Percentiles rank a stretch among this genome's conserved stretches.
Evolutionary conservation across 2,888 invertebrate genomes (phyloP).

Genomic region (Epicampocera succincta): DNA sequence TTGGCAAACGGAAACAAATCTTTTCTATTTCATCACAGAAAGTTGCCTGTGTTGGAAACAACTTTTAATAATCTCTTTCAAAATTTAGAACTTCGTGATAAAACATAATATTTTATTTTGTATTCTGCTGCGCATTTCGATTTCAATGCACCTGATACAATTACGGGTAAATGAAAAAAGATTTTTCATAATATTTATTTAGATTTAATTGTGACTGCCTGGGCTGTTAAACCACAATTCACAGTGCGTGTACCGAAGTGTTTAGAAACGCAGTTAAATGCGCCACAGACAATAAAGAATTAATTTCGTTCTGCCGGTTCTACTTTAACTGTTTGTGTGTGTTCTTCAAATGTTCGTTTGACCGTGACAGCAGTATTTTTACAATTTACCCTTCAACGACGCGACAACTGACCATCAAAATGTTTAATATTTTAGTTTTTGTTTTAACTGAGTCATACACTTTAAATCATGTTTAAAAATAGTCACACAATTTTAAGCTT

Average conservation of each 20-base stretch:
- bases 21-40: no score
- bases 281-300: not conserved
- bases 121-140: no score
- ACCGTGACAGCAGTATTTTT: conserved; percentile 50
- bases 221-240: not conserved
- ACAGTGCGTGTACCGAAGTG: conserved; percentile 8
- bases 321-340: conserved; percentile 4
- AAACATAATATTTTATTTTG: no score
- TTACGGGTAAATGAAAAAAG: no score
- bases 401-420: conserved; percentile 2
- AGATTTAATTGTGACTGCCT: no score
- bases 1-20: no score
- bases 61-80: no score
- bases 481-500: not conserved
- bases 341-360: conserved; percentile 42
- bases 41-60: no score
- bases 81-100: no score
- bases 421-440: conserved; percentile 9
- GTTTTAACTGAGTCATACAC: conserved; percentile 35
- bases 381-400: conserved; percentile 24
- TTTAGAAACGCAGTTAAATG: conserved; percentile 15
- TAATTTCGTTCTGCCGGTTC: not conserved
- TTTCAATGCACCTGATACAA: no score
- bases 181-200: no score
- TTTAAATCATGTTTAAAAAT: not conserved